phyloP scores from a whole-genome alignment of 2,888 invertebrate species.

The Aporophyla nigra region DNA sequence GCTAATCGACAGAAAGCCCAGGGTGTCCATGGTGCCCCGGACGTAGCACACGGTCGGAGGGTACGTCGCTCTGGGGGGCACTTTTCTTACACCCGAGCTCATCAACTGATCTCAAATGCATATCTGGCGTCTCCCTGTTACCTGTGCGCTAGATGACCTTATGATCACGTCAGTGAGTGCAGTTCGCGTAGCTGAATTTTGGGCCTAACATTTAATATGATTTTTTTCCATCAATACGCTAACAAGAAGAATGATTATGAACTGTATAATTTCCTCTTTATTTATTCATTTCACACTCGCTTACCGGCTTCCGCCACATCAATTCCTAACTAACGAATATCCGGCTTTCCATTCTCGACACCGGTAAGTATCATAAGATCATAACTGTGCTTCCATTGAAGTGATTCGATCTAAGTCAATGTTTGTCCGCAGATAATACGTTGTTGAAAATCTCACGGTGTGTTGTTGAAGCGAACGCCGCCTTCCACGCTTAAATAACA shows the following conservation, averaged over 20 bases:
- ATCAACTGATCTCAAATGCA: neutral
- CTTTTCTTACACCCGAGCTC: neutral
- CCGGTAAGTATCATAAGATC: constrained; percentile 68
- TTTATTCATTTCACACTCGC: neutral
- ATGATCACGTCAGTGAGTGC: neutral
- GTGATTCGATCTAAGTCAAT: constrained; percentile 78
- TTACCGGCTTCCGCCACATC: neutral
- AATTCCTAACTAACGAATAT: constrained; percentile 4
- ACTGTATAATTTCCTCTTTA: neutral
- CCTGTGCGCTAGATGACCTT: neutral
- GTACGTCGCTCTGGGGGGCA: neutral
- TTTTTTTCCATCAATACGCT: neutral
- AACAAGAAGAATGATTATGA: neutral
- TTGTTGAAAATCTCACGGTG: constrained; percentile 79
- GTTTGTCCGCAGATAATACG: constrained; percentile 80
- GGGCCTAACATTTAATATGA: neutral
- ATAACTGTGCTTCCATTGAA: constrained; percentile 71
- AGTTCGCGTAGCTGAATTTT: neutral
- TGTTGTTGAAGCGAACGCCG: constrained; percentile 68
- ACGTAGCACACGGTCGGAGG: neutral
- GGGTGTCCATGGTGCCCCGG: neutral
- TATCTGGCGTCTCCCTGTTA: neutral
- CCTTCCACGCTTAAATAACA: constrained; percentile 69
- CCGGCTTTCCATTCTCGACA: constrained; percentile 33
- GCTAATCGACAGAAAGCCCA: neutral